A percentile compares a stretch with the other conserved stretches of the same genome.
Evolutionary conservation across 2,113 vertebrate species (phyloP).

Genomic region (Colossoma macropomum): DNA sequence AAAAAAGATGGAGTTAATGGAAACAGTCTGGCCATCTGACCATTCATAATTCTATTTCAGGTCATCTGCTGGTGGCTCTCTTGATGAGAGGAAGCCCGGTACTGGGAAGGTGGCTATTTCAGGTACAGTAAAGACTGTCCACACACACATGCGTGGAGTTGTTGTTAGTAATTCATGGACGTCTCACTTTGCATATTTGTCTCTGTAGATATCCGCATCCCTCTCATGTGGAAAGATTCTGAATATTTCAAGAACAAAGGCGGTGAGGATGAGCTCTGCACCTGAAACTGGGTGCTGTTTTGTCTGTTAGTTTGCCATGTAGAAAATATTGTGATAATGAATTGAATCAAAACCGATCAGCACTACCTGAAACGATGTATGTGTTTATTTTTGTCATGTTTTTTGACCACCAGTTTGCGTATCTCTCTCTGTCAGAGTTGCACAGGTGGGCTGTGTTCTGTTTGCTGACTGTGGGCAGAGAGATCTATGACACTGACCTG

Average conservation of each 20-base stretch:
- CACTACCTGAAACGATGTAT: background rate
- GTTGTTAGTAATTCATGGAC: background rate
- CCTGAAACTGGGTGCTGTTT: too few relatives aligned
- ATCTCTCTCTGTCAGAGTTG: conserved; percentile 72
- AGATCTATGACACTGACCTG: conserved; percentile 86
- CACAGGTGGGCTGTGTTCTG: conserved; percentile 89
- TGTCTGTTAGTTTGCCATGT: background rate
- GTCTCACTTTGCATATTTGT: background rate
- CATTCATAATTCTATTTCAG: conserved; percentile 62
- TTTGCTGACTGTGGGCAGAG: conserved; percentile 82
- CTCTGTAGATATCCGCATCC: conserved; percentile 77
- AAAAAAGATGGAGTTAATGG: too few relatives aligned
- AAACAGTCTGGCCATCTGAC: too few relatives aligned
- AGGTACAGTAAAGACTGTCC: conserved; percentile 68
- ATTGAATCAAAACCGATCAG: background rate
- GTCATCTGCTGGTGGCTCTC: conserved; percentile 70
- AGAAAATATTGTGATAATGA: background rate
- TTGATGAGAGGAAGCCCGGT: conserved; percentile 73
- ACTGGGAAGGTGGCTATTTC: conserved; percentile 81
- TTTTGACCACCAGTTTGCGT: background rate
- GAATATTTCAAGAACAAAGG: conserved; percentile 78
- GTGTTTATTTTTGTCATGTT: background rate
- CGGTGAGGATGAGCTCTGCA: background rate
- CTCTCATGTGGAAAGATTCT: conserved; percentile 84
- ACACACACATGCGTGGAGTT: too few relatives aligned